Evolutionary conservation across 2,113 vertebrate species (phyloP), one percentile per base, ranked within the genome.

Genomic region (Vireo altiloquus): DNA sequence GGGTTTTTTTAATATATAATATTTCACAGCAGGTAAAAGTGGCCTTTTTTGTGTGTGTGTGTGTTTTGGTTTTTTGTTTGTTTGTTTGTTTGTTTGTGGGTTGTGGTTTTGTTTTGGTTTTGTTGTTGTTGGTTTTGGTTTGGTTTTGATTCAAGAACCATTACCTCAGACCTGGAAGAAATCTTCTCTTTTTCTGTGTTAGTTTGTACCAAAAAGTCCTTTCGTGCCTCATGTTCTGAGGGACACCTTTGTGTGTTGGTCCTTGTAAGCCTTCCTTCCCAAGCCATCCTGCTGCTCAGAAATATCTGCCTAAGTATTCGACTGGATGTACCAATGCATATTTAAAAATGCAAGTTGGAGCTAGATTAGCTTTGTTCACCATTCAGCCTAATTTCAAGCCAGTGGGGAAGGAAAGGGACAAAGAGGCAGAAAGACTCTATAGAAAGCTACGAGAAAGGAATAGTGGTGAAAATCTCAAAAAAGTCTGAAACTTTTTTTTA

Each of bases 101-200:
- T 42, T 39, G 39, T 39, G 9, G 39, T 39, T n/a, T n/a, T n/a
- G 13, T 40, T 40, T 40, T 42, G 40, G 40, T 42, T 42, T 42
- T 42, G 40, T 11, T 42, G 11, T 42, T n/a, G n/a, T n/a, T n/a
- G n/a, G 40, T 60, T 61, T 53, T 31, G 9, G 2, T 65, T 85
- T n/a, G 8, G 3, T 65, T 82, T 64, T 71, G 15, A 71, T 60
- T 76, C 61, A 78, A 69, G 83, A 89, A 71, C 15, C 7, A 11
- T 64, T 81, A 65, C 23, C 12, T 86, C 80, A 96, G 74, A 81
- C 35, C 22, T 87, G 42, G 74, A 96, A 97, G 60, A 96, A 94
- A 89, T 19, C 56, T 61, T 35, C 63, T 33, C 69, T 82, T 46
- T 92, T 90, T 95, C 33, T 68, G 46, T 65, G 59, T 24, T 33